Conservation (phyloP, 1,140 invertebrate genomes). For the Thalassaphorura encarpata region DNA sequence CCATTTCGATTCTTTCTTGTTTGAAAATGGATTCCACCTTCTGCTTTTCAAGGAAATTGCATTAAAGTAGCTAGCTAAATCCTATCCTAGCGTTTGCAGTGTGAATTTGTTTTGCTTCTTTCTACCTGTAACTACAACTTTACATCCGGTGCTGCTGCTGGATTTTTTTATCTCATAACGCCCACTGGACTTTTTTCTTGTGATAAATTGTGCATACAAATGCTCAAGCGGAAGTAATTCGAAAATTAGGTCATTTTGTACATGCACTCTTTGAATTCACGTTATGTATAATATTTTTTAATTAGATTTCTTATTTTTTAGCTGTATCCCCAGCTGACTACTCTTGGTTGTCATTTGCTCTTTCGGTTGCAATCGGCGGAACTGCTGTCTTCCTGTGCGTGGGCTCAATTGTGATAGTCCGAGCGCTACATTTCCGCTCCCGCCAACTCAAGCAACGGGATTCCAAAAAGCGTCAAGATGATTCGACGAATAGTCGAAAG, state of each 20-base stretch:
- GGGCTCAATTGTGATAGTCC: constrained; percentile 25
- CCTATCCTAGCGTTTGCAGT: too few species aligned
- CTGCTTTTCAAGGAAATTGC: too few species aligned
- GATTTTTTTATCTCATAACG: too few species aligned
- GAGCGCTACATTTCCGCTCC: constrained; percentile 27
- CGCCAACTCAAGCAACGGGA: constrained; percentile 25
- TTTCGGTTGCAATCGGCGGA: constrained; percentile 31
- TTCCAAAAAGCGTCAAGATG: constrained; percentile 28
- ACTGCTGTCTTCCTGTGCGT: constrained; percentile 30
- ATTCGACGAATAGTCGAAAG: constrained; percentile 22
- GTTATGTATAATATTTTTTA: background rate
- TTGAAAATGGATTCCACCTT: too few species aligned
- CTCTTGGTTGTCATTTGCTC: constrained; percentile 31
- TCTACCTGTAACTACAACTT: too few species aligned
- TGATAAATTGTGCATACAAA: background rate
- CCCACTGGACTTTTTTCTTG: constrained; percentile 1
- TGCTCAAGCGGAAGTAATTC: background rate
- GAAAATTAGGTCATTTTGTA: background rate
- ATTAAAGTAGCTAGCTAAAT: too few species aligned
- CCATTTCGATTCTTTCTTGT: too few species aligned
- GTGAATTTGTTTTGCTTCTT: too few species aligned
- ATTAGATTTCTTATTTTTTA: constrained; percentile 10
- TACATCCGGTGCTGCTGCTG: too few species aligned
- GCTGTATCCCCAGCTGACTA: constrained; percentile 29
- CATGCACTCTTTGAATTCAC: background rate